phyloP scores from a whole-genome alignment of 2,888 invertebrate genomes.

The Panopea generosa region DNA sequence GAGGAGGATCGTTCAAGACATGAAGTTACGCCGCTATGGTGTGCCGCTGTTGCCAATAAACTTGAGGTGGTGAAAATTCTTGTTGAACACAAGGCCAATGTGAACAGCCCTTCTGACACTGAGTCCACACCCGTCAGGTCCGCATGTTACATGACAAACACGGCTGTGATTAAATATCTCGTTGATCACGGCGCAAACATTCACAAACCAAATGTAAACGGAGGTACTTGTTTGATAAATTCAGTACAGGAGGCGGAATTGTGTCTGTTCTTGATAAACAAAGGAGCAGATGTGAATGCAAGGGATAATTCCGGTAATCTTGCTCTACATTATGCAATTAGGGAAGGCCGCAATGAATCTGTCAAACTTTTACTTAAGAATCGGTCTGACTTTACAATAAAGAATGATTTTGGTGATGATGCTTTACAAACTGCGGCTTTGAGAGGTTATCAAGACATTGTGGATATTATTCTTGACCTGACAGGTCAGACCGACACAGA shows the following conservation, averaged over 20 bases:
- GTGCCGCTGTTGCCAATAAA: conserved; percentile 94
- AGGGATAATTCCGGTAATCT: conserved; percentile 95
- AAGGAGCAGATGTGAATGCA: conserved; percentile 94
- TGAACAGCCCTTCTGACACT: conserved; percentile 95
- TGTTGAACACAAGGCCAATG: conserved; percentile 92
- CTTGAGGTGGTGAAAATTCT: conserved; percentile 92
- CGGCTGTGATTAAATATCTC: conserved; percentile 79
- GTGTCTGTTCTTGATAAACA: conserved; percentile 91
- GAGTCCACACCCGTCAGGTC: conserved; percentile 94
- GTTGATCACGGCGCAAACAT: conserved; percentile 86
- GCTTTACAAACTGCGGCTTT: conserved; percentile 94
- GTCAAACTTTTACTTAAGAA: conserved; percentile 92
- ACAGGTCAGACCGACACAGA: conserved; percentile 89
- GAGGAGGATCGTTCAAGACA: conserved; percentile 93
- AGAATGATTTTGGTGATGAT: conserved; percentile 94
- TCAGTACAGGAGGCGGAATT: conserved; percentile 94
- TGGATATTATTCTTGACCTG: conserved; percentile 89
- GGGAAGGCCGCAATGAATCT: conserved; percentile 90
- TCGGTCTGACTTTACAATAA: conserved; percentile 90
- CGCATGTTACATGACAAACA: conserved; percentile 93
- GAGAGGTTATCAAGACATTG: conserved; percentile 87
- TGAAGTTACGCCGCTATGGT: conserved; percentile 95
- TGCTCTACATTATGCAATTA: conserved; percentile 96
- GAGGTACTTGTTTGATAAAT: conserved; percentile 97
- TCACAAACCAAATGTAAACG: conserved; percentile 93